Base-by-base conservation (phyloP, 2,113 vertebrate genomes). In the Condylura cristata region DNA sequence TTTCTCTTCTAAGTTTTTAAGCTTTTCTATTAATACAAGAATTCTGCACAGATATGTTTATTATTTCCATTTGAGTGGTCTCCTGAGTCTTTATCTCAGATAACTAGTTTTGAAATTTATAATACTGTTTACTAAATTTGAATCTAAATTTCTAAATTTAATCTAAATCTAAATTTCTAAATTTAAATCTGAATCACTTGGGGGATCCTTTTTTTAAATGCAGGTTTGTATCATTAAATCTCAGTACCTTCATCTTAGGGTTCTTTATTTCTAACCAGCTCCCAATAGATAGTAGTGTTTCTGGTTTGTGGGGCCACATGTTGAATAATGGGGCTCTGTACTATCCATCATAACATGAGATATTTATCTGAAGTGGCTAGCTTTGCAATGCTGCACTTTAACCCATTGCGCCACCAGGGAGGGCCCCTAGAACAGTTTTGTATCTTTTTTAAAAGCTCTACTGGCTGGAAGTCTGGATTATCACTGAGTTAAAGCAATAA, bases 21-120 rank as follows among this genome's bases (percentile, higher is more conserved):
- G 85, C 26, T 93, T 89, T 81, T 53, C 22, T 16, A 51, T 9
- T 65, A 1, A 92, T 89, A 61, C 17, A 75, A 70, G 63, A 63
- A 92, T 53, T 78, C n/a, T 85, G n/a, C 4, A 13, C 16, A 61
- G 28, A 65, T 79, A 60, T 41, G 20, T 82, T 87, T 82, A 53
- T 68, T 79, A 61, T 65, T 71, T 53, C 56, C 32, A 46, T 83
- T 34, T 78, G 26, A 58, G 32, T 79, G 30, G 13, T 58, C 44
- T 58, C 88, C 93, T 84, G 53, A 16, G 68, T 88, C 51, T 60
- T 16, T 88, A 14, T 91, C 60, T 79, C 90, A 78, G 39, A 70
- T 91, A 58, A 88, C 12, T 82, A 80, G 26, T 86, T 92, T 75
- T 86, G 75, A 89, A 86, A 76, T 22, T 28, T 68, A 0, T 61